Percentiles rank a stretch among this genome's conserved stretches.
phyloP scores from a whole-genome alignment of 2,888 invertebrate species.

The Pantelozetes paolii region DNA sequence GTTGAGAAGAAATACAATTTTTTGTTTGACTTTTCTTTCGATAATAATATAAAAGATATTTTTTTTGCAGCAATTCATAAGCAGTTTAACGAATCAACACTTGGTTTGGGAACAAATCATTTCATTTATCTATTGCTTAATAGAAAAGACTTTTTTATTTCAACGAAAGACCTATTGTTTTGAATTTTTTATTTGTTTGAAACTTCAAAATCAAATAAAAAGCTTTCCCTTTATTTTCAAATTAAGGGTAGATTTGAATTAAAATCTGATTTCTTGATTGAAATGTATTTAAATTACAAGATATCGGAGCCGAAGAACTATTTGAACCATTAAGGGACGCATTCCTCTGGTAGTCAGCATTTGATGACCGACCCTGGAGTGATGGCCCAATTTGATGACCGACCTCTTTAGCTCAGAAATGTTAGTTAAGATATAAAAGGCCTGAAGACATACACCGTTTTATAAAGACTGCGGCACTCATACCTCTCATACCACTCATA shows the following conservation, averaged over 20 bases:
- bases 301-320: background rate
- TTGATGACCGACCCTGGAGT: constrained; percentile 24
- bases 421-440: constrained; percentile 13
- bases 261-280: background rate
- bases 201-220: background rate
- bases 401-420: constrained; percentile 33
- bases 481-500: background rate
- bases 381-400: constrained; percentile 38
- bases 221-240: background rate
- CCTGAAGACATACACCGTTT: background rate
- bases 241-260: background rate
- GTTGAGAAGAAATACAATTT: too few relatives aligned
- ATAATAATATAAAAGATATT: too few relatives aligned
- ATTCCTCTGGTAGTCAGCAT: constrained; percentile 24
- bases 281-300: background rate
- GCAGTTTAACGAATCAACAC: too few relatives aligned
- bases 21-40: too few relatives aligned
- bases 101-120: too few relatives aligned
- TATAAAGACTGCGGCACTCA: constrained; percentile 3
- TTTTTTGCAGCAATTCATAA: too few relatives aligned
- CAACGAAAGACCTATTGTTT: background rate
- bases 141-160: background rate
- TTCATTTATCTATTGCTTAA: background rate
- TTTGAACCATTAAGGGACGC: background rate
- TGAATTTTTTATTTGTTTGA: background rate